A percentile compares a stretch with the other conserved stretches of the same genome.
phyloP scores from a whole-genome alignment of 2,888 invertebrate genomes.

The Amphipyra berbera region DNA sequence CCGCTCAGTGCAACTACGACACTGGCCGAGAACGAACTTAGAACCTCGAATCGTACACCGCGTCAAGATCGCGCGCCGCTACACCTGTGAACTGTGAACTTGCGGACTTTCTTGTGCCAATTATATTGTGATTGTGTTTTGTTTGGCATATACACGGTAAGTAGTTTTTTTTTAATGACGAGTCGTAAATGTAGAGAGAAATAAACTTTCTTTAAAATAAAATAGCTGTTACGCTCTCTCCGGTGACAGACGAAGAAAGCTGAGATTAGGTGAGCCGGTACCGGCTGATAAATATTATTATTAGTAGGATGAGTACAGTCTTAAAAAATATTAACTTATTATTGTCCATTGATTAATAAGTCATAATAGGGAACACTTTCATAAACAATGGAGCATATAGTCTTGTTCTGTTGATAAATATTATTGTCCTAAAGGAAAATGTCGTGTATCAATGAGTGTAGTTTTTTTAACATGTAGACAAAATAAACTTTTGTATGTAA shows the following conservation, averaged over 20 bases:
- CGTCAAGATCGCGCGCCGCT: conserved; percentile 62
- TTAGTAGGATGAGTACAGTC: conserved; percentile 18
- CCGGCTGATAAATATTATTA: conserved; percentile 62
- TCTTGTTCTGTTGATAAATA: not conserved
- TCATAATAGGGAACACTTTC: not conserved
- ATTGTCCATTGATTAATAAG: not conserved
- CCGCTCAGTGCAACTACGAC: conserved; percentile 85
- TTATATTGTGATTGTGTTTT: conserved; percentile 77
- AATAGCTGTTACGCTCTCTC: conserved; percentile 71
- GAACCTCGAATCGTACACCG: conserved; percentile 73
- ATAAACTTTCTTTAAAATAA: conserved; percentile 67
- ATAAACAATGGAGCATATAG: not conserved
- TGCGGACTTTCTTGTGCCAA: conserved; percentile 74
- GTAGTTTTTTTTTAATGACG: conserved; percentile 59
- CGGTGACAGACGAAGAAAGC: conserved; percentile 71
- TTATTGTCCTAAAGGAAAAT: too few relatives aligned
- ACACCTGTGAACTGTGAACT: conserved; percentile 82
- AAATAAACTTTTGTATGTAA: too few relatives aligned
- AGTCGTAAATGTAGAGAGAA: conserved; percentile 33
- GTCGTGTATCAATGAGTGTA: too few relatives aligned
- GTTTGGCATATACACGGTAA: conserved; percentile 66
- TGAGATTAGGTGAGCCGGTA: conserved; percentile 59
- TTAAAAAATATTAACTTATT: conserved; percentile 9
- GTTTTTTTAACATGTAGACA: too few relatives aligned
- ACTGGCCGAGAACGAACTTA: conserved; percentile 86